Evolutionary conservation across 2,797 vertebrate genomes (phyloP), one percentile per base, ranked within the genome.

Genomic region (Hippoglossus hippoglossus): DNA sequence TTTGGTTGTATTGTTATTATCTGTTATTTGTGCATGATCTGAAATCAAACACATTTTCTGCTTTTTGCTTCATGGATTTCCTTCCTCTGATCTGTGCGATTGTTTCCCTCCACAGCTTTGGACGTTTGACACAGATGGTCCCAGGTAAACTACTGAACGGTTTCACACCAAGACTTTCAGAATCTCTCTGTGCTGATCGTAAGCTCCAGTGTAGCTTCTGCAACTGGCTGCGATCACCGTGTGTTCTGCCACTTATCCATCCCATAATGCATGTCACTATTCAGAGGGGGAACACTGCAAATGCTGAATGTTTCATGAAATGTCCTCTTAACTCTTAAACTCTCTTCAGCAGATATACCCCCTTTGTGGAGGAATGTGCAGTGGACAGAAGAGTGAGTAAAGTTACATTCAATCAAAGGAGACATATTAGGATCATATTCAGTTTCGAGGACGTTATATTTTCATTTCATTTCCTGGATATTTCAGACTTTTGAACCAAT

Each of bases 351-450:
- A 39, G 1, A 0, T 62, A 4, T 0, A 5, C 0, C 2, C 10
- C 61, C 65, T 60, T 73, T 21, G 0, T 92, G 92, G 92, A 85
- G 92, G 74, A 16, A 77, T 3, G 13, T 92, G 71, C 59, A 83
- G 47, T 94, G 92, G 91, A 85, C 90, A 52, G 80, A 90, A 12
- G 88, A 89, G 93, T 94, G 75, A 87, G 92, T 92, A 46, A 7
- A 60, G 12, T 16, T 63, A 24, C 36, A n/a, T 31, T 59, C 11
- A 25, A 2, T 22, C 8, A 39, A 34, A 34, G 31, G 31, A 34
- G 31, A 34, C 31, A 34, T 11, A 34, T 10, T 8, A 11, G 9
- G 10, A 34, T 34, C 31, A 34, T 34, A 34, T 34, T 34, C 31
- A 34, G 31, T 28, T 28, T 7, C 5, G 6, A 28, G 28, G 28